phyloP scores from a whole-genome alignment of 2,113 vertebrate species.

The Odontesthes bonariensis region DNA sequence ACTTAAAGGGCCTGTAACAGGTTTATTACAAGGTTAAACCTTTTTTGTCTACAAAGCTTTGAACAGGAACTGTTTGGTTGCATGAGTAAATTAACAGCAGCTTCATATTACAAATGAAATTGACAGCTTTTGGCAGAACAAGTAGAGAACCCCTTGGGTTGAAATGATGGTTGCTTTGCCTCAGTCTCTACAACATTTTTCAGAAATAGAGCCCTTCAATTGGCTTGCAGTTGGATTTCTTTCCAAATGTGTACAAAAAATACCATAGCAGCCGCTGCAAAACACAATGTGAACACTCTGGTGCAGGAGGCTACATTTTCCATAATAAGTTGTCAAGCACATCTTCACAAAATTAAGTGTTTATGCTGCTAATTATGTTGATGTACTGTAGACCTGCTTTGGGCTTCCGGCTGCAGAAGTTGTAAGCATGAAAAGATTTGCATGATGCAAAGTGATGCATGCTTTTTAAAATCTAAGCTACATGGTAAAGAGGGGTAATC shows the following conservation, averaged over 20 bases:
- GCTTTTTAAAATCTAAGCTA: too few species aligned
- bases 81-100: constrained; percentile 6
- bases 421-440: not conserved
- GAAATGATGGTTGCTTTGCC: constrained; percentile 10
- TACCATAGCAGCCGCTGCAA: not conserved
- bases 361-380: not conserved
- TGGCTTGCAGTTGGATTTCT: constrained; percentile 7
- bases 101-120: constrained; percentile 6
- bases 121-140: constrained; percentile 11
- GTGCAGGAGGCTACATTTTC: not conserved
- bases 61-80: not conserved
- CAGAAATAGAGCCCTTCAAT: not conserved
- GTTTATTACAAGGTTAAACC: too few species aligned
- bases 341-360: not conserved
- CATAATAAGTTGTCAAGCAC: not conserved
- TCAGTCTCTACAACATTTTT: constrained; percentile 3
- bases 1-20: too few species aligned
- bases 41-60: not conserved
- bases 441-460: too few species aligned
- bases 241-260: not conserved
- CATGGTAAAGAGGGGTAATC: not conserved
- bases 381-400: not conserved
- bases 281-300: not conserved
- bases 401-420: not conserved
- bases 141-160: constrained; percentile 3